phyloP scores from a whole-genome alignment of 2,888 invertebrate species.

The Ormyrus rosae region DNA sequence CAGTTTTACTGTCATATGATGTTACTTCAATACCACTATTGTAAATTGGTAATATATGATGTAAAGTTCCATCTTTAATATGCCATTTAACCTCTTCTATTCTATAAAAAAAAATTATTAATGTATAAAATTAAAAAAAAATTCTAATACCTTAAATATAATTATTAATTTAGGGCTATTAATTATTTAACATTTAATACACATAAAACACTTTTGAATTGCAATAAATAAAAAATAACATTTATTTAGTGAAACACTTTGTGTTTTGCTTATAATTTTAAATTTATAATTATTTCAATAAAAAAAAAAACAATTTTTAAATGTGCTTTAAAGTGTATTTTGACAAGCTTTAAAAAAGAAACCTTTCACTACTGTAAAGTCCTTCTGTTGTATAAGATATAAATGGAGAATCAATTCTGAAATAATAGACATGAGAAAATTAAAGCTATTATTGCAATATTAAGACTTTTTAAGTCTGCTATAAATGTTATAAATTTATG shows the following conservation, averaged over 20 bases:
- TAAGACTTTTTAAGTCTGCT: not conserved
- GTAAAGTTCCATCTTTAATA: slow-evolving; percentile 71
- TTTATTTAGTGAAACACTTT: slow-evolving; percentile 38
- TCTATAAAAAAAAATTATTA: slow-evolving; percentile 59
- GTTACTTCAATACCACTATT: slow-evolving; percentile 71
- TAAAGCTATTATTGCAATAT: slow-evolving; percentile 18
- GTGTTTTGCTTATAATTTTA: slow-evolving; percentile 33
- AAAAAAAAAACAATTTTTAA: slow-evolving; percentile 15
- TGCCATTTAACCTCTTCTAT: slow-evolving; percentile 73
- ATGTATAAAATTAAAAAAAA: not conserved
- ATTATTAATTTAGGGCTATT: too few species aligned
- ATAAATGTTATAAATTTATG: not conserved
- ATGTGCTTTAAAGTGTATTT: slow-evolving; percentile 55
- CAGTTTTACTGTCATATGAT: slow-evolving; percentile 72
- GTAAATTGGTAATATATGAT: slow-evolving; percentile 72
- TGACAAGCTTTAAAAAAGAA: slow-evolving; percentile 59
- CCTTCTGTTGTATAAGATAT: slow-evolving; percentile 73
- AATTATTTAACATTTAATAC: too few species aligned
- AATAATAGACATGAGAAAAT: slow-evolving; percentile 61
- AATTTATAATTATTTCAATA: slow-evolving; percentile 16
- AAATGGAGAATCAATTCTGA: slow-evolving; percentile 72
- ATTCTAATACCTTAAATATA: too few species aligned
- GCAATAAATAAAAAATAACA: not conserved
- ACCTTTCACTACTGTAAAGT: slow-evolving; percentile 73
- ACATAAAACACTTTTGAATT: too few species aligned